Base-by-base conservation (phyloP, 2,113 vertebrate genomes). In the Tiliqua scincoides region DNA sequence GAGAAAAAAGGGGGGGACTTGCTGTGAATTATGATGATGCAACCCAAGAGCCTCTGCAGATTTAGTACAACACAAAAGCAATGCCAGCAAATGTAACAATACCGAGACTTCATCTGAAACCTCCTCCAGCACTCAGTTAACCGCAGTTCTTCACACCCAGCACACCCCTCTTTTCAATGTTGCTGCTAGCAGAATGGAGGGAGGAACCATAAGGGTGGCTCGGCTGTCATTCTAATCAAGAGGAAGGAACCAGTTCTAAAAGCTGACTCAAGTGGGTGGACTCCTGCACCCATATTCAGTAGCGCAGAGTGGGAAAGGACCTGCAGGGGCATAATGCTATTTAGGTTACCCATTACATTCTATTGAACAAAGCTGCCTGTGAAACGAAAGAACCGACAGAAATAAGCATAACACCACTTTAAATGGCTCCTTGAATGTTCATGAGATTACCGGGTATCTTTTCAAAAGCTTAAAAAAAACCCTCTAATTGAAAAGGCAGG, bases 261-360 rank as follows among this genome's bases (percentile, higher is more conserved):
- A 95, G 92, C 91, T 93, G 91, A 91, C 91, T 83, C 79, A 89
- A 88, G 93, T 93, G 93, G 92, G 92, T 89, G 93, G 93, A 91
- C 88, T 59, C 78, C 83, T 78, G 43, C 52, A 85, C 78, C 91
- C 30, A 63, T 68, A 73, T 20, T 54, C 71, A 93, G 82, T 83
- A 88, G 37, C 59, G 81, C 78, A 77, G 91, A 89, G 2, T 15
- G 30, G 90, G 92, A 89, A 77, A 86, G 78, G 65, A 43, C 84
- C 62, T 23, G 65, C 23, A 54, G 75, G 15, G 35, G 37, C 23
- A 61, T 77, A 35, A 43, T 35, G 48, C 57, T 52, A 78, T 82
- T 70, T 82, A 48, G 54, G 9, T 87, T 40, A 70, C 8, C 35
- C 21, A 12, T 82, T 54, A 57, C 43, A 32, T 59, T 79, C 63